Evolutionary conservation across 2,113 vertebrate species (phyloP).

Genomic region (Suricata suricatta): DNA sequence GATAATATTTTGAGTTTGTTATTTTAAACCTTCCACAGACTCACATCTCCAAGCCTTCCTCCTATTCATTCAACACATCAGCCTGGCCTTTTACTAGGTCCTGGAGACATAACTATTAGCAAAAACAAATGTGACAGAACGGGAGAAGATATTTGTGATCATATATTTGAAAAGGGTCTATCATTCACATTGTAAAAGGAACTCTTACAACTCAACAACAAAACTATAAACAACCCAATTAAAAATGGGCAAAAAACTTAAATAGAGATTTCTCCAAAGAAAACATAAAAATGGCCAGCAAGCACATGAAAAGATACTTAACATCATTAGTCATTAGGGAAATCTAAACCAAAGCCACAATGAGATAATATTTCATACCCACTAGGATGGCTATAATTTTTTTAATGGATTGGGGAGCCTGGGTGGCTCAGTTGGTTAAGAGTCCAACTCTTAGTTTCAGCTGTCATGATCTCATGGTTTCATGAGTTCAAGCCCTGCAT

Average conservation of each 20-base stretch:
- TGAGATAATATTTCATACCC: background rate
- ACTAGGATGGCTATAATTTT: background rate
- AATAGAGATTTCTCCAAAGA: background rate
- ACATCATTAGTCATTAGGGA: background rate
- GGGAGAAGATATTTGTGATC: background rate
- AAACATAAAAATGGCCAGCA: background rate
- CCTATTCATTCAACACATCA: background rate
- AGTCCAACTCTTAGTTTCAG: too few species aligned
- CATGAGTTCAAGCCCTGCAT: too few species aligned
- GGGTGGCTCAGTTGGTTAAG: too few species aligned
- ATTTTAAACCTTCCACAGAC: slow-evolving; percentile 2
- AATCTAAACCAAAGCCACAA: background rate
- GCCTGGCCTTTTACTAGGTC: background rate
- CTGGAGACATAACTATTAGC: background rate
- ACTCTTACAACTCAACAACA: background rate
- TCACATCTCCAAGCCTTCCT: background rate
- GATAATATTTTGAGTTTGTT: background rate
- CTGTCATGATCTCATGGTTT: too few species aligned
- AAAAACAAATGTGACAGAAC: background rate
- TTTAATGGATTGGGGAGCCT: background rate
- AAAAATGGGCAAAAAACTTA: background rate
- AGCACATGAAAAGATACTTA: background rate
- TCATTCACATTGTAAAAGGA: background rate
- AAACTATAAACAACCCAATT: background rate
- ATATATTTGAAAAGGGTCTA: background rate